Base-by-base conservation (phyloP, 1,140 invertebrate species). In the Plectrocnemia conspersa region DNA sequence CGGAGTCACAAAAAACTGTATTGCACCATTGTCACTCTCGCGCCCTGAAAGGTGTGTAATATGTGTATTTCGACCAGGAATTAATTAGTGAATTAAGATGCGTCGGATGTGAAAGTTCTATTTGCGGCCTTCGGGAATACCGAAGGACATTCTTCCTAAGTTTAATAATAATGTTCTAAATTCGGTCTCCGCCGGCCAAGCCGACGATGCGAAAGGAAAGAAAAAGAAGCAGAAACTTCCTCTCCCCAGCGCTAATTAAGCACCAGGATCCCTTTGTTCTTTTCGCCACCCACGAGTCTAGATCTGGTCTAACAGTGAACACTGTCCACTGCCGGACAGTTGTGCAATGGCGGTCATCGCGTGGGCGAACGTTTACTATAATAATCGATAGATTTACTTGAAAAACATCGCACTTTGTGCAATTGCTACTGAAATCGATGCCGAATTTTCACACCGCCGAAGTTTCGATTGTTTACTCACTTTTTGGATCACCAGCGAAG, bases 61-160 rank as follows among this genome's bases (percentile, higher is more conserved):
- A n/a, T n/a, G n/a, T n/a, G n/a, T n/a, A n/a, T n/a, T n/a, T n/a
- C n/a, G n/a, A n/a, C n/a, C n/a, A n/a, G n/a, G n/a, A n/a, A n/a
- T n/a, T n/a, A n/a, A n/a, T n/a, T n/a, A n/a, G n/a, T n/a, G n/a
- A n/a, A n/a, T n/a, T n/a, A n/a, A n/a, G n/a, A n/a, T n/a, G n/a
- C n/a, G n/a, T n/a, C n/a, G n/a, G 27, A 29, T 7, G n/a, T 29
- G 27, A n/a, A 38, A 38, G 6, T 38, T 38, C 35, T 38, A 38
- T 38, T 38, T 38, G 6, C 10, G 35, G 35, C 4, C 35, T 16
- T 38, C 18, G 10, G 35, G 13, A 38, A 38, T 38, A 7, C 35
- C 35, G 18, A 7, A 38, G 35, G 35, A 38, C 35, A 38, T 38
- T 38, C 35, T 38, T 38, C 35, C 35, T 38, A 10, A 15, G 35